Conservation (phyloP, 2,113 vertebrate genomes). For the Panurus biarmicus region DNA sequence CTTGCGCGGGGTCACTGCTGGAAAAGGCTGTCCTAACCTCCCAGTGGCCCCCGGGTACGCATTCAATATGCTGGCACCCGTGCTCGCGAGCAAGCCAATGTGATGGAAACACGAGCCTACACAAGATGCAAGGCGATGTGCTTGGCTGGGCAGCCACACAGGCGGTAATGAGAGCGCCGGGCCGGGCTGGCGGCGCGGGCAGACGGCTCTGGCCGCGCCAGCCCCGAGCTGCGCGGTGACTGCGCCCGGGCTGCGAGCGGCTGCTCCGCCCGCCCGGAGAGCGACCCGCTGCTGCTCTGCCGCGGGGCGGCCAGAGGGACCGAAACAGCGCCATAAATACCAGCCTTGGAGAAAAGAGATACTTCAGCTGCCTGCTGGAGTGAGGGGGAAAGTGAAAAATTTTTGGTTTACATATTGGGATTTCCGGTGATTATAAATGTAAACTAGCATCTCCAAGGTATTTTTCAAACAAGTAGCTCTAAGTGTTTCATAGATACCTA, state of each 20-base stretch:
- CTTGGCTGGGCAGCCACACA: conserved; percentile 4
- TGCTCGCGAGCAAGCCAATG: neutral
- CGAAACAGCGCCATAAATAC: neutral
- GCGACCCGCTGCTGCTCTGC: neutral
- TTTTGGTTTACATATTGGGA: neutral
- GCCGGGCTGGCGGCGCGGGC: neutral
- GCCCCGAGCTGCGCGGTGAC: no score
- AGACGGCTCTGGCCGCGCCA: no score
- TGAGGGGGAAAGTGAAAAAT: neutral
- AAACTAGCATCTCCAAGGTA: neutral
- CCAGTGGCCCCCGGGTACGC: neutral
- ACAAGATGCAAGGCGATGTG: neutral
- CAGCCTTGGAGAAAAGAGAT: neutral
- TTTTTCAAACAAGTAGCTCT: neutral
- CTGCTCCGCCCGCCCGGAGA: neutral
- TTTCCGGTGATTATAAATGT: neutral
- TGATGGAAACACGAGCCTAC: neutral
- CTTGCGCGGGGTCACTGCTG: neutral
- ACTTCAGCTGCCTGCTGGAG: neutral
- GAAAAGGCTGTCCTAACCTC: neutral
- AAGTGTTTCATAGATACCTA: neutral
- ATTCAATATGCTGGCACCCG: neutral
- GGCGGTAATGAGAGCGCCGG: neutral
- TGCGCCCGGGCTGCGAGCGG: no score
- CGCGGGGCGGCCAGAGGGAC: neutral